A percentile compares a stretch with the other conserved stretches of the same genome.
Evolutionary conservation across 2,113 vertebrate genomes (phyloP).

Genomic region (Myanophis thanlyinensis): DNA sequence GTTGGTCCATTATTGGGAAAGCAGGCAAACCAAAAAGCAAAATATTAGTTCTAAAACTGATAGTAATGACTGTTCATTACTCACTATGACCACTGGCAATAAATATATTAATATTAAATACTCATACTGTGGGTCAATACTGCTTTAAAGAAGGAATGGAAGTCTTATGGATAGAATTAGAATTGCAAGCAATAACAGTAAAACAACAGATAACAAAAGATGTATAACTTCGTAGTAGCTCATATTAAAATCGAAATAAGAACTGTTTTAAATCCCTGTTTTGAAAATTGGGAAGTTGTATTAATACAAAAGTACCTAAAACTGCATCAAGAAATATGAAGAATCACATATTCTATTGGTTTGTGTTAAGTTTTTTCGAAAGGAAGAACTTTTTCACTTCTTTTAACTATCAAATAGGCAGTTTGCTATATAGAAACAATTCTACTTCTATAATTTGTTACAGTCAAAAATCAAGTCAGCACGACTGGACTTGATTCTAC

Average conservation of each 20-base stretch:
- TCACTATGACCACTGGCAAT: not conserved
- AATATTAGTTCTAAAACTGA: not conserved
- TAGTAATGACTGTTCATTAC: not conserved
- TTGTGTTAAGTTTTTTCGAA: not conserved
- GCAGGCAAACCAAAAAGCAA: not conserved
- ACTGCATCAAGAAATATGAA: not conserved
- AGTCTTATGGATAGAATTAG: not conserved
- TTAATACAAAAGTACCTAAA: not conserved
- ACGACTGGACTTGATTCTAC: not conserved
- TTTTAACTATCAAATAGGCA: not conserved
- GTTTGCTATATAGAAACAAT: not conserved
- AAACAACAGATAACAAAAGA: not conserved
- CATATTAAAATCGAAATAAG: not conserved
- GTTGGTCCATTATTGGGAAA: not conserved
- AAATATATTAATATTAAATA: not conserved
- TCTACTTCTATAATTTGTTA: not conserved
- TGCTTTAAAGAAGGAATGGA: not conserved
- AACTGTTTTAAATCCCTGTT: not conserved
- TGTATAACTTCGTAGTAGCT: not conserved
- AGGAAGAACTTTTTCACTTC: not conserved
- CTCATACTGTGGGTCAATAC: not conserved
- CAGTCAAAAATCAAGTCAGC: not conserved
- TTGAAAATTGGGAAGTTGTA: not conserved
- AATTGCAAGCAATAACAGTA: not conserved
- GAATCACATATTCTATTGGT: not conserved